A percentile compares a stretch with the other conserved stretches of the same genome.
These are phyloP conservation scores for Apotomis turbidana DNA, from an alignment of 2,888 invertebrate genomes.

Conservation along the genomic window DNA sequence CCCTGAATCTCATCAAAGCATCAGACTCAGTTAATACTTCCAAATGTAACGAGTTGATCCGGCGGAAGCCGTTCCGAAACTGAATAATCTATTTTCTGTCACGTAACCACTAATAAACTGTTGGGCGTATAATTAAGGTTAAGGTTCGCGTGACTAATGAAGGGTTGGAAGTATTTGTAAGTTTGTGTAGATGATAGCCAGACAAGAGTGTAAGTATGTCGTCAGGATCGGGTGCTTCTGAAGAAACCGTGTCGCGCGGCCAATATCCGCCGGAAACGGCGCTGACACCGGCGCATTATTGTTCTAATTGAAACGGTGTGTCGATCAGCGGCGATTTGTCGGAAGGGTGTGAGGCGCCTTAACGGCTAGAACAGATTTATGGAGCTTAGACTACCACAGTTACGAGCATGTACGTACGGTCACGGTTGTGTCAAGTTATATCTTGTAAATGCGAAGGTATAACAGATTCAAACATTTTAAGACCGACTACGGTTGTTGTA, in stretches of 20 bases:
- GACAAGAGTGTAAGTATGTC: conserved; percentile 69
- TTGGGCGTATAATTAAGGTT: conserved; percentile 23
- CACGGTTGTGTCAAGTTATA: not conserved
- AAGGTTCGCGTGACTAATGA: conserved; percentile 18
- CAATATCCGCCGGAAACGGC: conserved; percentile 80
- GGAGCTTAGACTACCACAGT: not conserved
- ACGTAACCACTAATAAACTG: conserved; percentile 13
- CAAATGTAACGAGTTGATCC: conserved; percentile 68
- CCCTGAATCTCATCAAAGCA: conserved; percentile 65
- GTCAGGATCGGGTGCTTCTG: conserved; percentile 73
- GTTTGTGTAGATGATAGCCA: conserved; percentile 45
- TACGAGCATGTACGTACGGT: not conserved
- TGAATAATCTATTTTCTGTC: conserved; percentile 35
- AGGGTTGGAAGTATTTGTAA: conserved; percentile 17
- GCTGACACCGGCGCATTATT: conserved; percentile 67
- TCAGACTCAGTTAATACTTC: conserved; percentile 71
- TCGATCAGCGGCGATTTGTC: conserved; percentile 65
- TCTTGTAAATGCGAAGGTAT: not conserved
- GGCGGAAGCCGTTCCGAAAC: conserved; percentile 61
- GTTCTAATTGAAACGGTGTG: conserved; percentile 79
- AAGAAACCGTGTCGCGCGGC: conserved; percentile 65
- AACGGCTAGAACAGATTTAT: conserved; percentile 30
- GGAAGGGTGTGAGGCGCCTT: conserved; percentile 49
- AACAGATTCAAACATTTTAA: too few species aligned
- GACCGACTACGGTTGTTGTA: too few species aligned